A percentile compares a stretch with the other conserved stretches of the same genome.
phyloP scores from a whole-genome alignment of 2,888 invertebrate species.

The Andrena chrysosceles region DNA sequence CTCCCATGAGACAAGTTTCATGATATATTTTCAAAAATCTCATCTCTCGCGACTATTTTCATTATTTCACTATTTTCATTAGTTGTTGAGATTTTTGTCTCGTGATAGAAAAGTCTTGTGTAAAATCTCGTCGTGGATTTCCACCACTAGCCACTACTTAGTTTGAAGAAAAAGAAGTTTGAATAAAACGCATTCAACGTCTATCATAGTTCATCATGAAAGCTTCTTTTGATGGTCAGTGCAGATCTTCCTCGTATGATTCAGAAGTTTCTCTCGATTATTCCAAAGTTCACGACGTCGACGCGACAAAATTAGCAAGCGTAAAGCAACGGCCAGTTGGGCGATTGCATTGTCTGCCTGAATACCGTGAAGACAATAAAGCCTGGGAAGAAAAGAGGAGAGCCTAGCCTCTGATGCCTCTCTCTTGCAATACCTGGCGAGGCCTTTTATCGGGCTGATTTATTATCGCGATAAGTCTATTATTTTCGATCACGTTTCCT shows the following conservation, averaged over 20 bases:
- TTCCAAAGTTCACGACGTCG: not conserved
- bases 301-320: not conserved
- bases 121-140: too few species aligned
- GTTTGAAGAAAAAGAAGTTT: not conserved
- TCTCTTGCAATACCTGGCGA: conserved; percentile 29
- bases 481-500: conserved; percentile 70
- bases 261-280: not conserved
- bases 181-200: too few species aligned
- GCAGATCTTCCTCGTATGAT: too few species aligned
- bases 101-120: too few species aligned
- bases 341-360: conserved; percentile 11
- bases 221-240: too few species aligned
- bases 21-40: too few species aligned
- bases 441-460: conserved; percentile 77
- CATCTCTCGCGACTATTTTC: too few species aligned
- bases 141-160: not conserved
- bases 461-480: conserved; percentile 74
- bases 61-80: too few species aligned
- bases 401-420: conserved; percentile 44
- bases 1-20: too few species aligned
- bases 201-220: too few species aligned
- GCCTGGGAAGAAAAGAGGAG: conserved; percentile 62
- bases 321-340: not conserved
- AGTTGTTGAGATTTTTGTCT: too few species aligned
- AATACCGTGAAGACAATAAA: conserved; percentile 64